Base-by-base conservation (phyloP, 1,140 invertebrate species). In the Eupeodes corollae region DNA sequence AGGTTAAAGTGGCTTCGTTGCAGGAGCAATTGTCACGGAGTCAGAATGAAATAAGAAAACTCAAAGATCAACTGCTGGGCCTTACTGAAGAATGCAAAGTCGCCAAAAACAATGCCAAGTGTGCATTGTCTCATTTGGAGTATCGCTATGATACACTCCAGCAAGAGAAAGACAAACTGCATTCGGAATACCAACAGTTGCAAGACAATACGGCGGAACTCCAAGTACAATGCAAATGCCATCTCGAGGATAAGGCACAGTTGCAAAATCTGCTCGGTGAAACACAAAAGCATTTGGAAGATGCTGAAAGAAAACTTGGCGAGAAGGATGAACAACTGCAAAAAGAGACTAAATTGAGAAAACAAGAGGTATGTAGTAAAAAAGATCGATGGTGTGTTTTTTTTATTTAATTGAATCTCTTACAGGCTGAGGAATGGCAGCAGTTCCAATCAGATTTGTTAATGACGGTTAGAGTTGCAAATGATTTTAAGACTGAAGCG, bases 371-470 rank as follows among this genome's bases (percentile, higher is more conserved):
- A 50, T 30, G n/a, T n/a, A n/a, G n/a, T n/a, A n/a, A 42, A 21
- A 13, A 14, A 47, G 18, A 16, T 31, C 10, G 10, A 31, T 44
- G 42, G 5, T 44, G 32, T 46, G n/a, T n/a, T n/a, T n/a, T n/a
- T n/a, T n/a, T 18, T 19, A 43, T 31, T 37, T 34, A 52, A 50
- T 51, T 58, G 49, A 37, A 47, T 18, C 13, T 44, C 6, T 59
- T 52, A n/a, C 55, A 82, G 75, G 80, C 78, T 52, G 76, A 83
- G 12, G 91, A 95, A 69, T 96, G 91, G 92, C 81, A 87, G 56
- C 88, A 92, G 64, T 95, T 95, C 73, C 90, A 95, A 67, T 82
- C 82, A 48, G 92, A 97, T 71, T 73, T 97, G 1, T 72, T 94
- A 26, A 90, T 89, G 71, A 91, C 91, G 0, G 92, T 97, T 0